A percentile compares a stretch with the other conserved stretches of the same genome.
Evolutionary conservation across 2,797 vertebrate species (phyloP).

Genomic region (Poeciliopsis turneri): DNA sequence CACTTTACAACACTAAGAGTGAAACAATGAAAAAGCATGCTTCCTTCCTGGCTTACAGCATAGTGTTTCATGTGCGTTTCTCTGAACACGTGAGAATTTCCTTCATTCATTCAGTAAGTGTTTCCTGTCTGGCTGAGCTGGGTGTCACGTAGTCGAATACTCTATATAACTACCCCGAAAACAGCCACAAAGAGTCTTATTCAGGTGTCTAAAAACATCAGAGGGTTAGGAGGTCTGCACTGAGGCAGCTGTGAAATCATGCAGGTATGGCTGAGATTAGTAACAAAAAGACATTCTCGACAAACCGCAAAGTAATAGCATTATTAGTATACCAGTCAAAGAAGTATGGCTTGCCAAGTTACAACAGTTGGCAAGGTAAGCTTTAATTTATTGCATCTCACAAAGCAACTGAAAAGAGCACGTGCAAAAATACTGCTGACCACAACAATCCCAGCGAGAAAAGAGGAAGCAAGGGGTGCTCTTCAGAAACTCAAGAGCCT

Average conservation of each 20-base stretch:
- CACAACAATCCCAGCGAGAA: constrained; percentile 50
- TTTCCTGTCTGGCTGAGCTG: constrained; percentile 70
- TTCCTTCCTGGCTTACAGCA: constrained; percentile 76
- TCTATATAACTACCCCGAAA: constrained; percentile 19
- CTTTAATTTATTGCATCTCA: constrained; percentile 54
- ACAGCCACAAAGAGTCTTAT: constrained; percentile 1
- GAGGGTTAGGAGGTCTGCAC: constrained; percentile 5
- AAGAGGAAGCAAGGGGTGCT: constrained; percentile 53
- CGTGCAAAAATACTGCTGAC: constrained; percentile 69
- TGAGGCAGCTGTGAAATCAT: constrained; percentile 35
- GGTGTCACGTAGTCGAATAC: constrained; percentile 44
- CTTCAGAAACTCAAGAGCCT: constrained; percentile 38
- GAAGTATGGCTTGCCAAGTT: constrained; percentile 45
- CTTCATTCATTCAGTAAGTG: constrained; percentile 76
- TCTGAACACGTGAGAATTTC: constrained; percentile 65
- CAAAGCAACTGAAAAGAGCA: constrained; percentile 66
- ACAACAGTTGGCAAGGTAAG: constrained; percentile 39
- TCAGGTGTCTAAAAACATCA: constrained; percentile 2
- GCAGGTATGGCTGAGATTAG: constrained; percentile 24
- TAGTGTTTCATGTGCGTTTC: constrained; percentile 55
- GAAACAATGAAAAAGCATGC: constrained; percentile 51
- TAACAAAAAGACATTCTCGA: constrained; percentile 26
- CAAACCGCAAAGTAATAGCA: constrained; percentile 46
- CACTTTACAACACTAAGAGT: constrained; percentile 38
- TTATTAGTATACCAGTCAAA: constrained; percentile 37